A percentile compares a stretch with the other conserved stretches of the same genome.
phyloP scores from a whole-genome alignment of 2,113 vertebrate genomes.

The Thermophis baileyi region DNA sequence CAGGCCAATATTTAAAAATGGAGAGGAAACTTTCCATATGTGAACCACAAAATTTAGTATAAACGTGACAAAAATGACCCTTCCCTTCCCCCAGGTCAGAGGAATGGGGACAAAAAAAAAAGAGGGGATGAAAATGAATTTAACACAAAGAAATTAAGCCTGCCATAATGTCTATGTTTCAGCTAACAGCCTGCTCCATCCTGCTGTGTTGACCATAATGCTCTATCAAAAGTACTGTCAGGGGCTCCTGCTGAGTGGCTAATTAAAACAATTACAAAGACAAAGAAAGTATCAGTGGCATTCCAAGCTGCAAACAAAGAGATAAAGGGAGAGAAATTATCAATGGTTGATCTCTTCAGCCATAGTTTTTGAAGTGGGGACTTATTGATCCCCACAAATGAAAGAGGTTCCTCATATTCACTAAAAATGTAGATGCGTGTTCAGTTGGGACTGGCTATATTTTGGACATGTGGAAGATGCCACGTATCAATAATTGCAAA shows the following conservation, averaged over 20 bases:
- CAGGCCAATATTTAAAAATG: neutral
- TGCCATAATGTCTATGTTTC: conserved; percentile 53
- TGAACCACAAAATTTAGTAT: neutral
- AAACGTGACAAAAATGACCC: neutral
- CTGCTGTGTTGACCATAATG: conserved; percentile 59
- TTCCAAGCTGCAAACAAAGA: conserved; percentile 76
- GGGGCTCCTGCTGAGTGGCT: conserved; percentile 76
- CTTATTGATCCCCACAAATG: neutral
- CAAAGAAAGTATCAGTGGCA: conserved; percentile 82
- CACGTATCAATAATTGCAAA: neutral
- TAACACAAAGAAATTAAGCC: conserved; percentile 47
- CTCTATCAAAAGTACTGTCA: conserved; percentile 50
- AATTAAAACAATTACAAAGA: conserved; percentile 95
- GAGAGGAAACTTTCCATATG: neutral
- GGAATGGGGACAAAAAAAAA: neutral
- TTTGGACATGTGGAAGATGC: conserved; percentile 6
- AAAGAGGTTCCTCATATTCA: conserved; percentile 5
- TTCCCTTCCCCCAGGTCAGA: neutral
- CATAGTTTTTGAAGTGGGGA: conserved; percentile 41
- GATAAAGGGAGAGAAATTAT: conserved; percentile 75
- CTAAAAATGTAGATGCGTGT: neutral
- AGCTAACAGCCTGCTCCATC: conserved; percentile 53
- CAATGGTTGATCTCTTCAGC: conserved; percentile 57
- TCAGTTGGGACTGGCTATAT: neutral
- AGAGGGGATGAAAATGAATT: neutral